Base-by-base conservation (phyloP, 2,888 invertebrate genomes). In the Peribatodes rhomboidaria region DNA sequence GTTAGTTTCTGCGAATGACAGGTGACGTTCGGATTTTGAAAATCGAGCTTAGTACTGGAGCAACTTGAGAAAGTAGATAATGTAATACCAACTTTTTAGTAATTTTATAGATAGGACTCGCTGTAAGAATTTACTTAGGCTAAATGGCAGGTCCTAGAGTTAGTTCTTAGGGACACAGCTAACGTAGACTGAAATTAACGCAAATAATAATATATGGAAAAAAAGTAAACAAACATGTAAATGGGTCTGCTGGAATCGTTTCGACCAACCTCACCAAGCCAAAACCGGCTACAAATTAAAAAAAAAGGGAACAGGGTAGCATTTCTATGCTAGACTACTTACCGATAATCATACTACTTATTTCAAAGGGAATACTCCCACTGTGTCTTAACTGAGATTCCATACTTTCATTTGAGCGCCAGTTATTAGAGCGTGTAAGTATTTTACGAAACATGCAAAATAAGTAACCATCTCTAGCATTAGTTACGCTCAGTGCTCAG, bases 391-490 rank as follows among this genome's bases (percentile, higher is more conserved):
- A 64, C 58, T 47, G 49, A 88, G 87, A 87, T 86, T 85, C 83
- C 82, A 84, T 84, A 90, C 92, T 92, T 91, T 91, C 91, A 88
- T 90, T 89, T 81, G 82, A 89, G 87, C 86, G 81, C 76, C 69
- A 79, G 53, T 86, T 92, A 92, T 87, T 86, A 85, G 92, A 93
- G 90, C 93, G 91, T 93, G 90, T 90, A 93, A 88, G 86, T 81
- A 87, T 90, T 92, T 82, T 89, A 91, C 92, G 92, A 92, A 92
- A 93, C 91, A 92, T 92, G 92, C 91, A 92, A 92, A 93, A 92
- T 91, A 90, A 90, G 84, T 88, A 85, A 93, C 92, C 90, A 92
- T 92, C 92, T 92, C 88, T 81, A 84, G 88, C 90, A 91, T 92
- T 92, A 90, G 92, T 90, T 90, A 90, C 92, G 92, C 91, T 74